Base-by-base conservation (phyloP, 2,797 vertebrate species). In the Molossus molossus region DNA sequence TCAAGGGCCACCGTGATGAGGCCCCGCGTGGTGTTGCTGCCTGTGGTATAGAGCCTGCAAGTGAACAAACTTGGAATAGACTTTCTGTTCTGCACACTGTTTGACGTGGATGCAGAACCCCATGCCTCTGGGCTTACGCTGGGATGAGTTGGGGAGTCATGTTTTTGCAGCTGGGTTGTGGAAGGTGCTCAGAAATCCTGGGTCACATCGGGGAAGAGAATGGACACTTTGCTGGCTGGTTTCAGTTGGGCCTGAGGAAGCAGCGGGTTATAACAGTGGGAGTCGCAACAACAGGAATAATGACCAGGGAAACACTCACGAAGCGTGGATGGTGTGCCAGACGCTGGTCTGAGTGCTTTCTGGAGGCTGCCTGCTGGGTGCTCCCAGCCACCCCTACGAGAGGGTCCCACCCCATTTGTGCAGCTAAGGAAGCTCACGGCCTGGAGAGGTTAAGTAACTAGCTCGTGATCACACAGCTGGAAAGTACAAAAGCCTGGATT, bases 391-490 rank as follows among this genome's bases (percentile, higher is more conserved):
- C 10, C 9, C n/a, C 33, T 77, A 9, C 14, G 20, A 87, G 77
- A 6, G 57, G 17, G 23, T 60, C 27, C 53, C 4, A 48, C 27
- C 40, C 48, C 45, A 27, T 55, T 72, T 91, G 64, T 86, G 76
- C 9, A 37, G 29, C 64, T 60, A 40, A 80, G 82, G 72, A 90
- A 81, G 12, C 37, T 64, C 90, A 65, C 76, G 87, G 14, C 85
- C 53, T 75, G 23, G 86, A 55, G 60, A 88, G 14, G 37, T 92
- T 80, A 86, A 93, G 50, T 62, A 65, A 91, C 69, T 93, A 90
- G 45, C 37, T 72, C 5, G 5, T 77, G 69, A 57, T 91, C 37
- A 77, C 37, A 27, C 10, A 88, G 57, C 70, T 83, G 40, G 58
- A 62, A 94, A 92, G 27, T 48, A 25, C 20, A 37, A 55, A 50